A percentile compares a stretch with the other conserved stretches of the same genome.
Conservation (phyloP, 2,113 vertebrate species). For the Lanius ludovicianus region DNA sequence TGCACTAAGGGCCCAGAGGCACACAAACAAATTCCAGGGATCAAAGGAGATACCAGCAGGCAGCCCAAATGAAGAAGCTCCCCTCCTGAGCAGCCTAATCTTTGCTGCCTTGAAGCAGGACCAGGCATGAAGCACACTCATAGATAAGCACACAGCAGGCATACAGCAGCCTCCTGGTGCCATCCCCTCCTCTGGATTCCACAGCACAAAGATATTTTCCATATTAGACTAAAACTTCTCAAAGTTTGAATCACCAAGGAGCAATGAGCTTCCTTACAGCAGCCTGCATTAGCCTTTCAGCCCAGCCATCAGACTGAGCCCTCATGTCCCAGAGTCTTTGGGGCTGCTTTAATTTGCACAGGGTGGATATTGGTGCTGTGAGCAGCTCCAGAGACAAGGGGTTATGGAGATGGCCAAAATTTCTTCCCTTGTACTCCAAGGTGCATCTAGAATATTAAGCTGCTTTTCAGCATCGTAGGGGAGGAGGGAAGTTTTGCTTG, state of each 20-base stretch:
- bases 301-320: background rate
- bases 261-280: background rate
- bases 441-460: background rate
- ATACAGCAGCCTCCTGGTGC: background rate
- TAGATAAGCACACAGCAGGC: slow-evolving; percentile 49
- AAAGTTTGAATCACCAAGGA: background rate
- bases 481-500: background rate
- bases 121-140: background rate
- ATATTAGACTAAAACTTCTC: slow-evolving; percentile 16
- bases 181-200: slow-evolving; percentile 6
- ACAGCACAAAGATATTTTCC: slow-evolving; percentile 6
- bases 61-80: background rate
- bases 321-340: background rate
- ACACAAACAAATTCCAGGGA: slow-evolving; percentile 36
- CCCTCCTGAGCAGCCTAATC: slow-evolving; percentile 41
- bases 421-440: background rate
- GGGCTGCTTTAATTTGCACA: background rate
- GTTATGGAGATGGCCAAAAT: background rate
- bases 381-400: background rate
- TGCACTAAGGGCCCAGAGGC: background rate
- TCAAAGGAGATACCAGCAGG: slow-evolving; percentile 41
- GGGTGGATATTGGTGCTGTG: background rate
- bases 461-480: background rate
- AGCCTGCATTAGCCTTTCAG: background rate
- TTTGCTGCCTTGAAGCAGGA: slow-evolving; percentile 42